phyloP scores from a whole-genome alignment of 2,797 vertebrate genomes.

The Arremon brunneinucha region DNA sequence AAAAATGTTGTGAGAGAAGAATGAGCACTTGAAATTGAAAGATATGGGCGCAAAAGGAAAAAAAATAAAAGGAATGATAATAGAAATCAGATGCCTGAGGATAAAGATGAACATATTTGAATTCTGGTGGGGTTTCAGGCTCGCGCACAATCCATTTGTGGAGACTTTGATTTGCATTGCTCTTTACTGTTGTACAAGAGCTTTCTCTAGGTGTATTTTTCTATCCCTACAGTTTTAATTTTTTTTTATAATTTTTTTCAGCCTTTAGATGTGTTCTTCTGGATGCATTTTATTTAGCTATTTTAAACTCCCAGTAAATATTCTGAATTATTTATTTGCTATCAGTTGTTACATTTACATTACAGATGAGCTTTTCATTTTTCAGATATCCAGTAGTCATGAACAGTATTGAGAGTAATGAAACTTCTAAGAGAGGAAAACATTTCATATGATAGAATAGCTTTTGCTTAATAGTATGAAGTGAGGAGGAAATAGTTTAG shows the following conservation, averaged over 20 bases:
- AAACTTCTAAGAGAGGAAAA: neutral
- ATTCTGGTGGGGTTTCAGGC: neutral
- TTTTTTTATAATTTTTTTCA: neutral
- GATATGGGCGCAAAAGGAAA: neutral
- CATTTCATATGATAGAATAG: neutral
- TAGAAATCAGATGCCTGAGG: neutral
- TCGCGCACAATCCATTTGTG: neutral
- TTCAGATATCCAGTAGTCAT: neutral
- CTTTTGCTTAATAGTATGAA: neutral
- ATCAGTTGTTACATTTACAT: neutral
- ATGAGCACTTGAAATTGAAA: neutral
- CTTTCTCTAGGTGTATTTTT: neutral
- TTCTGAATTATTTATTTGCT: neutral
- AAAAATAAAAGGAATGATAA: neutral
- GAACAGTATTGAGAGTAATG: accelerated
- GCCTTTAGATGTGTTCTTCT: neutral
- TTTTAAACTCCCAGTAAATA: neutral
- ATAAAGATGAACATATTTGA: neutral
- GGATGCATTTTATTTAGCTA: neutral
- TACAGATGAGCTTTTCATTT: neutral
- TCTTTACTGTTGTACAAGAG: neutral
- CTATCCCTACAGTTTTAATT: neutral
- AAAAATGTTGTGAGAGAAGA: neutral
- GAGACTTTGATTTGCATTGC: neutral
- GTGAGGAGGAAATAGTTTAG: neutral